Evolutionary conservation across 2,888 invertebrate species (phyloP).

Genomic region (Brachycybe producta): DNA sequence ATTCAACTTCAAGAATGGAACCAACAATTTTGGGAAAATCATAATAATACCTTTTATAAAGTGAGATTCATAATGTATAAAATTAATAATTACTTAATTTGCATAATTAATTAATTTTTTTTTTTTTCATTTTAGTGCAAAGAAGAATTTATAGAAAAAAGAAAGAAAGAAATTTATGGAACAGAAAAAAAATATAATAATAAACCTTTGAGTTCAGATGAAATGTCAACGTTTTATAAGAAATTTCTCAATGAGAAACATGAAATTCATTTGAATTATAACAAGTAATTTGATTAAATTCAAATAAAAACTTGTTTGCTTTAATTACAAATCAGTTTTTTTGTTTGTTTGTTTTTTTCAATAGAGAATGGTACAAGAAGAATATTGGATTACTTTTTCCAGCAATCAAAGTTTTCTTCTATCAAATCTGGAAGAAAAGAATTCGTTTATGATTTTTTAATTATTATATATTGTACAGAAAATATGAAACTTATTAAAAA

Average conservation of each 20-base stretch:
- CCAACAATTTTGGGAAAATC: conserved; percentile 66
- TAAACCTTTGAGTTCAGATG: conserved; percentile 4
- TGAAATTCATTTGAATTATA: conserved; percentile 59
- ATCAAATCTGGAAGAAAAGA: neutral
- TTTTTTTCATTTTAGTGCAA: neutral
- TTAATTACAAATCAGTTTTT: neutral
- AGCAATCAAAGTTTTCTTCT: conserved; percentile 6
- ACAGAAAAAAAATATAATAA: neutral
- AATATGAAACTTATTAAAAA: too few relatives aligned
- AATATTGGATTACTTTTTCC: conserved; percentile 46
- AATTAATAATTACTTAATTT: neutral
- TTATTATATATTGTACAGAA: too few relatives aligned
- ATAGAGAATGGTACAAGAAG: conserved; percentile 62
- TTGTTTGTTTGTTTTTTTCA: neutral
- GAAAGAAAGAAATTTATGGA: conserved; percentile 4
- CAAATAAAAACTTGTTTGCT: too few relatives aligned
- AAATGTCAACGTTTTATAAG: conserved; percentile 72
- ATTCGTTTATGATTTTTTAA: too few relatives aligned
- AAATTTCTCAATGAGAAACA: conserved; percentile 69
- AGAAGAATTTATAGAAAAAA: neutral
- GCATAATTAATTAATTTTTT: neutral
- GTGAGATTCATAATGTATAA: conserved; percentile 33
- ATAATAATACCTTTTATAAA: conserved; percentile 61
- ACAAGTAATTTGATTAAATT: conserved; percentile 30
- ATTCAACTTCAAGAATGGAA: conserved; percentile 67